Evolutionary conservation across 2,797 vertebrate genomes (phyloP).

Genomic region (Megalops cyprinoides): DNA sequence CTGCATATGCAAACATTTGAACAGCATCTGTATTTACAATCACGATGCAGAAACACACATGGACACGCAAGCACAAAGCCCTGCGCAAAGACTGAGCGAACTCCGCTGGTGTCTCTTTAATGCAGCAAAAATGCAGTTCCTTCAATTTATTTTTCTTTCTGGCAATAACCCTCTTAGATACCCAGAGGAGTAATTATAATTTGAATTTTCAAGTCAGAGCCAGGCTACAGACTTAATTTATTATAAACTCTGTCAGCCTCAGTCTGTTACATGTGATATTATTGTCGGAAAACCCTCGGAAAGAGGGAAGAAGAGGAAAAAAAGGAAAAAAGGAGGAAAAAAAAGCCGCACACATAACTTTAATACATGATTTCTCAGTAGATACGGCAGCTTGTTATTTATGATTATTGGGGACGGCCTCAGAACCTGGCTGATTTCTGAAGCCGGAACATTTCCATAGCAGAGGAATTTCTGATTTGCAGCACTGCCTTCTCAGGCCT

Average conservation of each 20-base stretch:
- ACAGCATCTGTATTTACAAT: neutral
- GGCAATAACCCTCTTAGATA: conserved; percentile 72
- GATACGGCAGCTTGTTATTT: conserved; percentile 80
- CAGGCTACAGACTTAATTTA: conserved; percentile 79
- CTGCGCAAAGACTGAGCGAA: conserved; percentile 64
- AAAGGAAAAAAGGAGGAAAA: conserved; percentile 43
- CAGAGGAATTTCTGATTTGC: conserved; percentile 79
- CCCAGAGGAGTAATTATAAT: conserved; percentile 84
- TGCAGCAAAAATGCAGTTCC: conserved; percentile 74
- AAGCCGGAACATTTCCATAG: conserved; percentile 79
- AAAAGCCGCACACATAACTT: conserved; percentile 60
- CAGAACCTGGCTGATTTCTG: conserved; percentile 66
- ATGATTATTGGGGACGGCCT: conserved; percentile 77
- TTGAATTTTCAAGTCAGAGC: conserved; percentile 81
- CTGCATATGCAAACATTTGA: neutral
- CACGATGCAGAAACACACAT: conserved; percentile 8
- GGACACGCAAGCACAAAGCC: conserved; percentile 33
- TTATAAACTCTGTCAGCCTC: conserved; percentile 73
- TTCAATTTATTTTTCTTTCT: conserved; percentile 77
- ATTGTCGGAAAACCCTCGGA: conserved; percentile 75
- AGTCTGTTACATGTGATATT: conserved; percentile 75
- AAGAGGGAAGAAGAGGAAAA: conserved; percentile 57
- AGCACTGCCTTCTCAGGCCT: conserved; percentile 78
- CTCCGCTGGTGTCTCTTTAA: conserved; percentile 68
- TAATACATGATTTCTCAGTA: conserved; percentile 78